phyloP scores from a whole-genome alignment of 2,113 vertebrate genomes.

The Mustelus asterias region DNA sequence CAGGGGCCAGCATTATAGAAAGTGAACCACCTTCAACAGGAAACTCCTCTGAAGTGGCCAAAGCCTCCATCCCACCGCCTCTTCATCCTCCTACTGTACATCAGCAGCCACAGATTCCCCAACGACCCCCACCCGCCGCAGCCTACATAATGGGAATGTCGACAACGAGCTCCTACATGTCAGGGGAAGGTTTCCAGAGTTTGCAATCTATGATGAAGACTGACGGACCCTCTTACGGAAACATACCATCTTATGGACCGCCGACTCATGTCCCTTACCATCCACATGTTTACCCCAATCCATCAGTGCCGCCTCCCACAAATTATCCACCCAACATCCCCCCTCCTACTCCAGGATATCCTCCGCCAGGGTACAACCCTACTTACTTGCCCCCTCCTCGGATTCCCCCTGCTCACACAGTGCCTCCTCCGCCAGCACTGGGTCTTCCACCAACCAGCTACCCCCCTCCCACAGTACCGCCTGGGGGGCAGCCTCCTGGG shows the following conservation, averaged over 20 bases:
- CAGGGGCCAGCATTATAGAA: constrained; percentile 62
- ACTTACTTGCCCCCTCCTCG: constrained; percentile 72
- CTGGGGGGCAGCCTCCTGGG: constrained; percentile 81
- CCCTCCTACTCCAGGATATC: constrained; percentile 73
- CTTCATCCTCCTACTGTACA: constrained; percentile 78
- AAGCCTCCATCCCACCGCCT: constrained; percentile 76
- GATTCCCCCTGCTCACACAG: constrained; percentile 73
- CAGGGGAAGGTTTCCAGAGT: constrained; percentile 86
- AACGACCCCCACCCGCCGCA: constrained; percentile 76
- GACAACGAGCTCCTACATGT: constrained; percentile 94
- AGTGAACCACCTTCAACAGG: constrained; percentile 59
- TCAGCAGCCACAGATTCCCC: constrained; percentile 81
- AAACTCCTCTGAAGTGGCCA: constrained; percentile 66
- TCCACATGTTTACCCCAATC: constrained; percentile 67
- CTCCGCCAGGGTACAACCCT: constrained; percentile 79
- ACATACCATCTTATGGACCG: constrained; percentile 74
- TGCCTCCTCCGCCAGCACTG: constrained; percentile 74
- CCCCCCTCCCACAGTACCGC: constrained; percentile 77
- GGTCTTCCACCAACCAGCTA: constrained; percentile 78
- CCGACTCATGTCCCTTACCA: constrained; percentile 77
- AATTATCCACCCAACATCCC: constrained; percentile 75
- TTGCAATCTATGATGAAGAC: constrained; percentile 98
- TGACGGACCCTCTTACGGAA: constrained; percentile 75
- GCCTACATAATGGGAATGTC: constrained; percentile 91
- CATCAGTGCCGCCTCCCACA: constrained; percentile 71